Evolutionary conservation across 1,140 invertebrate genomes (phyloP), one percentile per base, ranked within the genome.

Genomic region (Drosophila arizonae): DNA sequence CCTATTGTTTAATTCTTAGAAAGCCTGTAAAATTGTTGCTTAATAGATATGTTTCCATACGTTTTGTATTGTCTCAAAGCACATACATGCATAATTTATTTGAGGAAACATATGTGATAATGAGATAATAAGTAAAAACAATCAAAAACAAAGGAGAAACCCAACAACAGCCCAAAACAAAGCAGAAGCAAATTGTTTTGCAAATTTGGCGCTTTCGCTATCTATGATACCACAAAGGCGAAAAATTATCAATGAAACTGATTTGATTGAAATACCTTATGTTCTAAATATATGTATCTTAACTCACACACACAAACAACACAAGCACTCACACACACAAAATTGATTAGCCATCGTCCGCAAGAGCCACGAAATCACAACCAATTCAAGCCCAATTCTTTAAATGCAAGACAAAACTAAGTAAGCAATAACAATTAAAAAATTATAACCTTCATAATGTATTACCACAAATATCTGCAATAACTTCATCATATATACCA

Each of bases 41-140:
- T 82, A 79, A 72, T 61, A 69, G 69, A 79, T 87, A 88, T 87
- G 82, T 87, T 87, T 82, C 82, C 76, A 54, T 76, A 68, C 63
- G 51, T 73, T 79, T 60, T 66, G 70, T 67, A 70, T 61, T 43
- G 61, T 71, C 72, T 71, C 72, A 71, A 75, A 75, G 72, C 72
- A 71, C 67, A 64, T 60, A 50, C 43, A 17, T 46, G 6, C 50
- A 66, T 54, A 58, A 62, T 78, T 77, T 71, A 74, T 70, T 72
- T 61, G 58, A 72, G 79, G 85, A 86, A 77, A 81, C 81, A 82
- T 79, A 90, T 90, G 87, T 90, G 87, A 90, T 90, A 90, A 72
- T 90, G 87, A 90, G 87, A 90, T 90, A 90, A 90, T 90, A 90
- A 90, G 87, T 80, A 81, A 90, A 39, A 75, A 74, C 73, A 86